Evolutionary conservation across 1,140 invertebrate genomes (phyloP).

Genomic region (Caenorhabditis latens): DNA sequence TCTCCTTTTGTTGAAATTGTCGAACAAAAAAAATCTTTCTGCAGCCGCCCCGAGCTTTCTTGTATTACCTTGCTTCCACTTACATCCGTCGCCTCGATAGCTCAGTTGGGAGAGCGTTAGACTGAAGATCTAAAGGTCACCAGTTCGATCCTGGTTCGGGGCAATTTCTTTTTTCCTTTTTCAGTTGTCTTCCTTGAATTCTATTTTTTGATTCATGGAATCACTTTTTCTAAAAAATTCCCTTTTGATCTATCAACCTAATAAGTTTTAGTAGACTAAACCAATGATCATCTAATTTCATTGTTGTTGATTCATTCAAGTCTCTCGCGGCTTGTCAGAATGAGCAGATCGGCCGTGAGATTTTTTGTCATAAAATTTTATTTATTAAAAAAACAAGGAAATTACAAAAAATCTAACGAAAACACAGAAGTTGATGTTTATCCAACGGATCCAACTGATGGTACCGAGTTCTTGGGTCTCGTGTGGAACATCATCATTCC

Average conservation of each 20-base stretch:
- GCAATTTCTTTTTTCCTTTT: constrained; percentile 13
- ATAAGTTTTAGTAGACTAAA: too few species aligned
- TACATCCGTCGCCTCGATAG: constrained; percentile 57
- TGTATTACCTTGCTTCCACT: too few species aligned
- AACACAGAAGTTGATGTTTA: not conserved
- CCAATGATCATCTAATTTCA: too few species aligned
- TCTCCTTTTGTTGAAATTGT: too few species aligned
- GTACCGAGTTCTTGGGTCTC: constrained; percentile 31
- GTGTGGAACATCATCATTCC: constrained; percentile 29
- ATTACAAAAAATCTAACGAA: not conserved
- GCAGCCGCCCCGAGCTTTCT: too few species aligned
- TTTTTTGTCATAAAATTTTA: not conserved
- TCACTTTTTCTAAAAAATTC: too few species aligned
- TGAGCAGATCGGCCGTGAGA: too few species aligned
- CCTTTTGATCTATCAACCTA: too few species aligned
- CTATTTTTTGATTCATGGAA: too few species aligned
- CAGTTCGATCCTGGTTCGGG: constrained; percentile 78
- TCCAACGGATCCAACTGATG: constrained; percentile 20
- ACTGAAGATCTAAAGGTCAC: constrained; percentile 80
- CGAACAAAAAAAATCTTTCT: too few species aligned
- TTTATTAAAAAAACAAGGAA: not conserved
- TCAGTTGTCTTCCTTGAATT: not conserved
- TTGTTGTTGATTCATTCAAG: too few species aligned
- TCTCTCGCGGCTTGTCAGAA: too few species aligned
- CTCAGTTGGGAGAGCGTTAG: constrained; percentile 78